Base-by-base conservation (phyloP, 92 coral and sea anemone genomes). In the Pocillopora grandis region DNA sequence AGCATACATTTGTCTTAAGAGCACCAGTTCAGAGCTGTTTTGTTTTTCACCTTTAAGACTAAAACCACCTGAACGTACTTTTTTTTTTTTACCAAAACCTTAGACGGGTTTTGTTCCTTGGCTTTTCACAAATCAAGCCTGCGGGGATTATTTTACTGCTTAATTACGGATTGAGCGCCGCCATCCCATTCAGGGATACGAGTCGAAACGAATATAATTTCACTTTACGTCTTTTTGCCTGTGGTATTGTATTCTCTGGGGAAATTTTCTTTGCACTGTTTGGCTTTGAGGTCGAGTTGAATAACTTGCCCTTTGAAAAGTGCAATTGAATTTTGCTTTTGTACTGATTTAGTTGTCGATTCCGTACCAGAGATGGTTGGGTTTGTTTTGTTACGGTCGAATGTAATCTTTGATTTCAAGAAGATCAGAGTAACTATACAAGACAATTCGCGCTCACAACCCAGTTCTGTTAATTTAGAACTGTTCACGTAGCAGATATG, bases 321-420 rank as follows among this genome's bases (percentile, higher is more conserved):
- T 49, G 85, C 37, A 58, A 71, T 58, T 80, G 76, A 71, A 71
- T 70, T 70, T 36, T 15, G 85, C 77, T 71, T 81, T 81, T 81
- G 77, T 81, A n/a, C 48, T 70, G 61, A 71, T 42, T 42, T 42
- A 36, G 73, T 18, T 58, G 68, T 70, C 37, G 69, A 56, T 70
- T 68, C 76, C 19, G 18, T 20, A 35, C 13, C 14, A 9, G 55
- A 52, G 9, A 17, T 57, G 27, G 71, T n/a, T 79, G 49, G 27
- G n/a, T 21, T 80, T 27, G 35, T 56, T 67, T 67, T 12, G 31
- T 27, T 27, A 27, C 55, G 36, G 17, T 69, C 73, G 36, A 69
- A 66, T 66, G 17, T 55, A 12, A 31, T 4, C 31, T 66, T 79
- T 42, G 61, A 49, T 78, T 68, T n/a, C n/a, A 12, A 57, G 4